Conservation (phyloP, 2,888 invertebrate genomes). For the Tyria jacobaeae region DNA sequence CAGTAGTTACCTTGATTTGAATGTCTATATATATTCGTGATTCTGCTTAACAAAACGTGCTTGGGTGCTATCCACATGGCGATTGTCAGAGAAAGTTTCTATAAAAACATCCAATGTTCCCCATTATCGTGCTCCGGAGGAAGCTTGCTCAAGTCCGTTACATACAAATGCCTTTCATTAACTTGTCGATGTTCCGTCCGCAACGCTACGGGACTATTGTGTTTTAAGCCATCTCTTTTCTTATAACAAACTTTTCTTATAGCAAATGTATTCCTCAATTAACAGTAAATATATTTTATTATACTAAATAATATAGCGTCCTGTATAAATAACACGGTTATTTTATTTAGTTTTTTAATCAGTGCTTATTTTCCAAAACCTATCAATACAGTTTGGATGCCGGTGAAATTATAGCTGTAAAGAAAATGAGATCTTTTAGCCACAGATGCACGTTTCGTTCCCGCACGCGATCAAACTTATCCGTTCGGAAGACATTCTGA, state of each 20-base stretch:
- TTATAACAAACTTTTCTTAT: too few relatives aligned
- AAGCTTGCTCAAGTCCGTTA: conserved; percentile 81
- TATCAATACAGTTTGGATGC: conserved; percentile 50
- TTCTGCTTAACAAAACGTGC: conserved; percentile 16
- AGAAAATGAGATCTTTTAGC: conserved; percentile 68
- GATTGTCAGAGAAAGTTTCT: conserved; percentile 47
- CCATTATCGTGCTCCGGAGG: conserved; percentile 76
- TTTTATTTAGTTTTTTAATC: conserved; percentile 57
- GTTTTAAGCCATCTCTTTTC: conserved; percentile 67
- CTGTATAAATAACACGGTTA: conserved; percentile 26
- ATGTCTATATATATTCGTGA: conserved; percentile 15
- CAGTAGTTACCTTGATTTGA: conserved; percentile 12
- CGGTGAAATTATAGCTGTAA: conserved; percentile 62
- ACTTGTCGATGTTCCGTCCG: conserved; percentile 78
- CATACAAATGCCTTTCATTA: conserved; percentile 86
- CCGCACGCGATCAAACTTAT: conserved; percentile 60
- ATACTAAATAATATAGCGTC: conserved; percentile 34
- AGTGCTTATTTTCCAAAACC: conserved; percentile 54
- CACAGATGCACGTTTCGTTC: conserved; percentile 64
- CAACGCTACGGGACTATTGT: conserved; percentile 70
- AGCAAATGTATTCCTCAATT: conserved; percentile 51
- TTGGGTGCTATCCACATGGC: conserved; percentile 30
- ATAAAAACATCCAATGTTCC: conserved; percentile 65
- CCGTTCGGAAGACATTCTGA: conserved; percentile 66
- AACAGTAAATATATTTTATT: conserved; percentile 51